Conservation (phyloP, 1,140 invertebrate genomes). For the Drosophila cardini region DNA sequence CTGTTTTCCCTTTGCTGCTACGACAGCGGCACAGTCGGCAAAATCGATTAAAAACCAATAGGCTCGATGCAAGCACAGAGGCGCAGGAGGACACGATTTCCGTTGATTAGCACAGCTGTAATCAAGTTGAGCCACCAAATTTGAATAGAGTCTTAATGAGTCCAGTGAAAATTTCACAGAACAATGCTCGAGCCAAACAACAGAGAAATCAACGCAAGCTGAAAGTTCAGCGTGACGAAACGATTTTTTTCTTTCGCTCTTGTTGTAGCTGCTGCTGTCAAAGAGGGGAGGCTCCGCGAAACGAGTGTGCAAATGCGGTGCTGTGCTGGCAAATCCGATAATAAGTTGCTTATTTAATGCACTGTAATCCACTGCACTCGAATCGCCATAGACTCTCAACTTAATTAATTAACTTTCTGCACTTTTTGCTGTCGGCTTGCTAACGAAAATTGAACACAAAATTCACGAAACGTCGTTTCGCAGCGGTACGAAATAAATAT, state of each 20-base stretch:
- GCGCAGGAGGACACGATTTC: slow-evolving; percentile 21
- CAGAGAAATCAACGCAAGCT: slow-evolving; percentile 37
- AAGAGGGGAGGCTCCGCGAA: not conserved
- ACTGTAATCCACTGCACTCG: slow-evolving; percentile 41
- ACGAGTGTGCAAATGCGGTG: slow-evolving; percentile 12
- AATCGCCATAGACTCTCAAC: not conserved
- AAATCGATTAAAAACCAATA: slow-evolving; percentile 78
- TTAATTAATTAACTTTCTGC: slow-evolving; percentile 55
- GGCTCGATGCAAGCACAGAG: slow-evolving; percentile 29
- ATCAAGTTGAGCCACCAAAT: slow-evolving; percentile 13
- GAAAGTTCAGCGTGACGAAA: slow-evolving; percentile 72
- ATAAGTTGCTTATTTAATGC: slow-evolving; percentile 15
- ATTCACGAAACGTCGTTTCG: slow-evolving; percentile 47
- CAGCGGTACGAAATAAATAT: slow-evolving; percentile 73
- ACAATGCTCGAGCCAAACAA: slow-evolving; percentile 8
- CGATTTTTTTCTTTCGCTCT: slow-evolving; percentile 47
- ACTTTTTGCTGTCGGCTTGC: slow-evolving; percentile 33
- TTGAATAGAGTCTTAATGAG: slow-evolving; percentile 35
- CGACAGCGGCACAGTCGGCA: slow-evolving; percentile 59
- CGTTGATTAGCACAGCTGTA: slow-evolving; percentile 17
- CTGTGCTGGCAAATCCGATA: slow-evolving; percentile 41
- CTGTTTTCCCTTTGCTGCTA: slow-evolving; percentile 63
- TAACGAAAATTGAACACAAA: slow-evolving; percentile 49
- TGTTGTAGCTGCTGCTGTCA: slow-evolving; percentile 22
- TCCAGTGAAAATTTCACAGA: slow-evolving; percentile 54